These are phyloP conservation scores for Arrhamphus sclerolepis DNA, from an alignment of 2,797 vertebrate species.

Conservation along the genomic window DNA sequence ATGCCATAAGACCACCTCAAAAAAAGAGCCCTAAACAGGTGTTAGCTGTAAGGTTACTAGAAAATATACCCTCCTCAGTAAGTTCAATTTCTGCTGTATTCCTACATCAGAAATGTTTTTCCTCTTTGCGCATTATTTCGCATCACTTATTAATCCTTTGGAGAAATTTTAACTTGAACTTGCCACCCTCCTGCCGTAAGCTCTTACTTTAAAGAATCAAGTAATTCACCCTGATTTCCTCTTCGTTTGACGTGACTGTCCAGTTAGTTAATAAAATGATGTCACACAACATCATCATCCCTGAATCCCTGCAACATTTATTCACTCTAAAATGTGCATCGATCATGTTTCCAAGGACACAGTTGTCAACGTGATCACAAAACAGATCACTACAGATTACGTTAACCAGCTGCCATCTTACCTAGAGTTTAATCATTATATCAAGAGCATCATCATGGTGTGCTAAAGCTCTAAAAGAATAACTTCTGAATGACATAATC, in stretches of 20 bases:
- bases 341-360: not conserved
- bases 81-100: not conserved
- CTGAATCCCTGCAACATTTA: constrained; percentile 3
- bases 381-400: not conserved
- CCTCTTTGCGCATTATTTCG: not conserved
- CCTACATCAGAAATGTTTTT: too few relatives aligned
- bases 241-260: constrained; percentile 23
- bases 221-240: constrained; percentile 19
- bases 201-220: constrained; percentile 3
- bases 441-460: not conserved
- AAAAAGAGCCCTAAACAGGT: not conserved
- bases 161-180: constrained; percentile 12
- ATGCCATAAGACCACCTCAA: not conserved
- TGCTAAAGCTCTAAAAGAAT: not conserved
- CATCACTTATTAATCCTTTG: constrained; percentile 48
- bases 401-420: not conserved
- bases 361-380: not conserved
- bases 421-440: constrained; percentile 2
- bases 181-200: constrained; percentile 16
- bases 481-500: constrained; percentile 19
- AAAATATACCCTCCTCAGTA: not conserved
- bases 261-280: constrained; percentile 6
- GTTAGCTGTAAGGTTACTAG: not conserved
- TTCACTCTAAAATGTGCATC: not conserved
- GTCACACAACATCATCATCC: not conserved